phyloP scores from a whole-genome alignment of 2,113 vertebrate species.

The Xyrauchen texanus region DNA sequence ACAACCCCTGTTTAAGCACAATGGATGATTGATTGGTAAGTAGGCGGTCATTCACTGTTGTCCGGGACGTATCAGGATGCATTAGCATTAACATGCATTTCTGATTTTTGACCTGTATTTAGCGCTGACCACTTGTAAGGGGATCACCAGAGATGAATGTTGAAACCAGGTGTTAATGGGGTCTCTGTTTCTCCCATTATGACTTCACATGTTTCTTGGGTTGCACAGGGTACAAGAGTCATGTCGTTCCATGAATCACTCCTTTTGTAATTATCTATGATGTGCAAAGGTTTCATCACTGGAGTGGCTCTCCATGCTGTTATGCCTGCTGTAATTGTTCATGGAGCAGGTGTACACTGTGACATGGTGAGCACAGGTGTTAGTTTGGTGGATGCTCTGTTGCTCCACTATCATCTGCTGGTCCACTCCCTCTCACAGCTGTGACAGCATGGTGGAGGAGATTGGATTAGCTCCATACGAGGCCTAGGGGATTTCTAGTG shows the following conservation, averaged over 20 bases:
- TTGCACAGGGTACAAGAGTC: constrained; percentile 12
- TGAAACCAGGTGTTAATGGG: too few relatives aligned
- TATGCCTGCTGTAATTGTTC: constrained; percentile 28
- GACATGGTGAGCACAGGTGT: constrained; percentile 49
- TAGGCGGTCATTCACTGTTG: too few relatives aligned
- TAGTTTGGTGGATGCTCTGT: constrained; percentile 34
- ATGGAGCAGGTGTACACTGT: constrained; percentile 3
- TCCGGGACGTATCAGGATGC: too few relatives aligned
- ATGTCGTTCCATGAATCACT: not conserved
- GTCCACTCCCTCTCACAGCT: constrained; percentile 42
- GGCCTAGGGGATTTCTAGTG: constrained; percentile 27
- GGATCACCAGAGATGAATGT: too few relatives aligned
- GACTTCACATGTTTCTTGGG: not conserved
- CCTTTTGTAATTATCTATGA: not conserved
- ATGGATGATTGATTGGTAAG: too few relatives aligned
- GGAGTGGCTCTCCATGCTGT: constrained; percentile 20
- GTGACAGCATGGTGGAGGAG: constrained; percentile 35
- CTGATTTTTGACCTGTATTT: too few relatives aligned
- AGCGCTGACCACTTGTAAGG: too few relatives aligned
- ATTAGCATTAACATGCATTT: too few relatives aligned
- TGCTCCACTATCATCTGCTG: constrained; percentile 38
- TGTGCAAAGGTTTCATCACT: constrained; percentile 6
- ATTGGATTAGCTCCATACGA: constrained; percentile 43
- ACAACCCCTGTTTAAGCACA: too few relatives aligned
- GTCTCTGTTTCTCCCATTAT: constrained; percentile 19